Evolutionary conservation across 2,797 vertebrate genomes (phyloP).

Genomic region (Intellagama lesueurii): DNA sequence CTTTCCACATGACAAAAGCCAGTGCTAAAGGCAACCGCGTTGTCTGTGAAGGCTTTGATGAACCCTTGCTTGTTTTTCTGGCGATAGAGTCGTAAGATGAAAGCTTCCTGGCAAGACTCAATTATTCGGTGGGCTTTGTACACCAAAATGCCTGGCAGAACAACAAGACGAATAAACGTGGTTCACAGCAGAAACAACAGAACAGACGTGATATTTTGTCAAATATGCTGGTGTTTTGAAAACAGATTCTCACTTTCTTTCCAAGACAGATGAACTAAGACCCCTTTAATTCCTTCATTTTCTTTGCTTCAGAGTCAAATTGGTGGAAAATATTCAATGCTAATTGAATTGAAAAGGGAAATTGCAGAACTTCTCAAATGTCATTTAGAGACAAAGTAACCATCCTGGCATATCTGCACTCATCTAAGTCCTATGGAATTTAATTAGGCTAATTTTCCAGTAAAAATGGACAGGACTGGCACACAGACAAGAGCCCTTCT

Average conservation of each 20-base stretch:
- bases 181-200: background rate
- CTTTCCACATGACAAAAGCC: conserved; percentile 98
- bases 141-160: conserved; percentile 89
- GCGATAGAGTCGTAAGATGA: conserved; percentile 94
- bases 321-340: background rate
- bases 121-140: conserved; percentile 97
- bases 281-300: no score
- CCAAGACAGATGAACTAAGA: background rate
- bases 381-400: background rate
- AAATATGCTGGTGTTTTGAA: no score
- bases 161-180: conserved; percentile 40
- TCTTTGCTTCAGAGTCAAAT: background rate
- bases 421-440: background rate
- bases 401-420: background rate
- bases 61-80: conserved; percentile 98
- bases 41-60: conserved; percentile 98
- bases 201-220: background rate
- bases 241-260: background rate
- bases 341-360: background rate
- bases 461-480: background rate
- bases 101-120: conserved; percentile 96
- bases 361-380: background rate
- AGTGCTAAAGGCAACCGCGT: conserved; percentile 89
- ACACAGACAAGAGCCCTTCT: background rate
- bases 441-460: background rate